Evolutionary conservation across 2,113 vertebrate genomes (phyloP).

Genomic region (Misgurnus mizolepis): DNA sequence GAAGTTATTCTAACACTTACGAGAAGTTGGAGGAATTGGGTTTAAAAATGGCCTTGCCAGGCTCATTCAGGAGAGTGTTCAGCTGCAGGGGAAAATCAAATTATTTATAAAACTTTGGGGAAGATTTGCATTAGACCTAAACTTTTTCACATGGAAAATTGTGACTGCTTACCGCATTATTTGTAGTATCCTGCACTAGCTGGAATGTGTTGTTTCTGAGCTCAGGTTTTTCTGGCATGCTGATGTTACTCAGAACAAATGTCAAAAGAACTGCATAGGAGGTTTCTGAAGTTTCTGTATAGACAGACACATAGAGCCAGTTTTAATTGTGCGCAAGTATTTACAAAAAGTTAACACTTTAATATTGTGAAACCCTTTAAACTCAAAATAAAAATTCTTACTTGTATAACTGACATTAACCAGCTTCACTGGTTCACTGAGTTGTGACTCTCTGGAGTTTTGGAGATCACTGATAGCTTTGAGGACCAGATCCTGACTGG

Average conservation of each 20-base stretch:
- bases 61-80: constrained; percentile 27
- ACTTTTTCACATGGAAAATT: background rate
- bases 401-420: background rate
- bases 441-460: background rate
- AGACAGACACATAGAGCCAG: too few species aligned
- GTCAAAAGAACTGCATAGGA: background rate
- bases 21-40: background rate
- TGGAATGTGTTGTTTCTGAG: background rate
- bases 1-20: background rate
- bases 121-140: background rate
- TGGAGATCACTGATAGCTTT: background rate
- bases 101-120: background rate
- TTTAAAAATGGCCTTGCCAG: background rate
- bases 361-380: background rate
- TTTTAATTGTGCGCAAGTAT: too few species aligned
- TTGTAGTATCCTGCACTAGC: background rate
- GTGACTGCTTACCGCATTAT: background rate
- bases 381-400: background rate
- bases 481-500: constrained; percentile 25
- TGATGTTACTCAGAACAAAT: background rate
- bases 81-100: constrained; percentile 25
- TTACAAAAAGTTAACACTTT: too few species aligned
- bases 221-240: background rate
- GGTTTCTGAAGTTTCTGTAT: constrained; percentile 18
- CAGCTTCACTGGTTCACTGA: constrained; percentile 1